Conservation (phyloP, 92 coral and sea anemone species). For the Epizoanthus fatuus region DNA sequence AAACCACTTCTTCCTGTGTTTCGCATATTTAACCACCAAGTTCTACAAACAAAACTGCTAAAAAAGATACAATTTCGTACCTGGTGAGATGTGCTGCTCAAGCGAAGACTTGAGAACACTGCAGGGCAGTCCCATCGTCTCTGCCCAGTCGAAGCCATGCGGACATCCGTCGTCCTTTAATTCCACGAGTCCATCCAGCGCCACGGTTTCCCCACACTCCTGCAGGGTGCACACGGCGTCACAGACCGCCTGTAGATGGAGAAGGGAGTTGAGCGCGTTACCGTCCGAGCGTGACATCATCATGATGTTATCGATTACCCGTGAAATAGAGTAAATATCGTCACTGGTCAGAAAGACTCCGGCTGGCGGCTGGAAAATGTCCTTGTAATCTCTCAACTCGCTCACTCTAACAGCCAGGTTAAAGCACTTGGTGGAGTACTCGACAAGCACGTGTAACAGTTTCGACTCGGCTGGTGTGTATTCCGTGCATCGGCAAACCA, state of each 20-base stretch:
- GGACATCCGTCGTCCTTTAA: conserved; percentile 70
- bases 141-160: conserved; percentile 93
- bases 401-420: conserved; percentile 89
- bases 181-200: conserved; percentile 75
- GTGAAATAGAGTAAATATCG: conserved; percentile 83
- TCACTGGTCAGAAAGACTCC: conserved; percentile 79
- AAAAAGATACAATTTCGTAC: conserved; percentile 20
- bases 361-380: conserved; percentile 90
- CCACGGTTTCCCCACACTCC: conserved; percentile 92
- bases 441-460: conserved; percentile 65
- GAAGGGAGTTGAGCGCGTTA: conserved; percentile 77
- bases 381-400: conserved; percentile 94
- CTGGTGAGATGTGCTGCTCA: conserved; percentile 54
- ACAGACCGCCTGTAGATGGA: conserved; percentile 86
- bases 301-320: conserved; percentile 81
- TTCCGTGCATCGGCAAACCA: conserved; percentile 72
- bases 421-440: conserved; percentile 88
- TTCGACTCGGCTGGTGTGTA: conserved; percentile 72
- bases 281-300: conserved; percentile 63
- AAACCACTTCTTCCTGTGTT: too few relatives aligned
- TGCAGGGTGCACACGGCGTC: conserved; percentile 91
- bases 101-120: conserved; percentile 63
- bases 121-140: conserved; percentile 81
- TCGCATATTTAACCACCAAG: too few relatives aligned
- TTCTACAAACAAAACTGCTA: neutral